Evolutionary conservation across 2,888 invertebrate genomes (phyloP).

Genomic region (Mesoligia furuncula): DNA sequence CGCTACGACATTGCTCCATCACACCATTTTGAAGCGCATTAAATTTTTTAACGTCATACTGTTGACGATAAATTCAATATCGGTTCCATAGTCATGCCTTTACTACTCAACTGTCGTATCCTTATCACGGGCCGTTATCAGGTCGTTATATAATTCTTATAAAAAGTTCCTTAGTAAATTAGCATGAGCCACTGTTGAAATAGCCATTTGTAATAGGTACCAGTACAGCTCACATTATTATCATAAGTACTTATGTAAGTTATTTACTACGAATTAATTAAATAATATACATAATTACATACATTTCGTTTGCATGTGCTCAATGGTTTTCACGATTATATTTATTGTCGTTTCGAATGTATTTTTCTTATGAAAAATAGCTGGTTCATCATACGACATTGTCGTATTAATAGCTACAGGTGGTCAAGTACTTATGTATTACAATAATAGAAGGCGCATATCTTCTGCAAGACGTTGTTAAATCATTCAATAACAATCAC

Average conservation of each 20-base stretch:
- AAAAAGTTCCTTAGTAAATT: conserved; percentile 25
- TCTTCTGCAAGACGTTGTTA: not conserved
- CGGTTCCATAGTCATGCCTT: not conserved
- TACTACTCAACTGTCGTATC: not conserved
- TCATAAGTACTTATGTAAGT: conserved; percentile 27
- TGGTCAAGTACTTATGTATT: conserved; percentile 7
- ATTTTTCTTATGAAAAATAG: not conserved
- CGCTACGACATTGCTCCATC: not conserved
- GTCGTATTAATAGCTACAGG: not conserved
- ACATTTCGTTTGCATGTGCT: not conserved
- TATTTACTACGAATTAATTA: conserved; percentile 29
- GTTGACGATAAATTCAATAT: not conserved
- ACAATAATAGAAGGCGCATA: not conserved
- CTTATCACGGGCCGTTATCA: not conserved
- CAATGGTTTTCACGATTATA: not conserved
- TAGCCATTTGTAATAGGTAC: conserved; percentile 29
- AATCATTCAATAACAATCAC: not conserved
- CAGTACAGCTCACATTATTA: conserved; percentile 32
- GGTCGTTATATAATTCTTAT: not conserved
- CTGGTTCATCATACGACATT: not conserved
- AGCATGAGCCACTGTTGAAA: conserved; percentile 6
- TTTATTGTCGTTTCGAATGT: not conserved
- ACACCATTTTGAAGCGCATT: not conserved
- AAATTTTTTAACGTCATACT: not conserved
- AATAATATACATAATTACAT: not conserved